Evolutionary conservation across 2,113 vertebrate species (phyloP), one percentile per base, ranked within the genome.

Genomic region (Passer domesticus): DNA sequence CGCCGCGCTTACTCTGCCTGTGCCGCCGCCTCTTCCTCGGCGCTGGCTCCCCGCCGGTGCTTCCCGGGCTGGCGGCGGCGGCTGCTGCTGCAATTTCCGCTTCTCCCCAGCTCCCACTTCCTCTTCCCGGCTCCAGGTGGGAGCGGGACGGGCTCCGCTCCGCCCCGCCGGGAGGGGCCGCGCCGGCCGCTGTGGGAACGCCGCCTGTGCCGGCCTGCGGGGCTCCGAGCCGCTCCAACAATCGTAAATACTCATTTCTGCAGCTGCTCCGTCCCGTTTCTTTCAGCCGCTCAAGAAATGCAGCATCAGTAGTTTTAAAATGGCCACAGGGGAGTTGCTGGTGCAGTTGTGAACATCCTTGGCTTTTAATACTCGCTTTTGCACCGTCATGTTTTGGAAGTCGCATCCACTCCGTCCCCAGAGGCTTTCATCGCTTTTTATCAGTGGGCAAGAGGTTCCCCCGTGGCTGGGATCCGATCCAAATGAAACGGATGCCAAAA

Each of bases 21-120:
- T 15, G 13, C 62, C 33, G 5, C 60, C 67, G 22, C 41, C 68
- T 52, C 31, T 63, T 44, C 39, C 50, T 53, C 55, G 35, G 41
- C 67, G 62, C 92, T 70, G 77, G 22, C 73, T 87, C 81, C 44
- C 46, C 13, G 59, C 87, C 74, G 78, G 10, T 60, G 83, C 83
- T 88, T 28, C 92, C 83, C 94, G 17, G 83, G 60, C 79, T 46
- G 78, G 46, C 85, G 79, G 86, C 97, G 92, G 60, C 76, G 0
- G 7, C 56, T 27, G 49, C 84, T 92, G 97, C 98, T 97, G 98
- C 97, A 98, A 98, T 97, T 98, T 97, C 98, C 98, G 97, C 94
- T 93, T 94, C 93, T 98, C 96, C 97, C 90, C 76, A 86, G 89
- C 81, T 96, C 97, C 98, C 96, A 92, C 86, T 98, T 96, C 98